Percentiles rank a stretch among this genome's conserved stretches.
These are phyloP conservation scores for Nomada fabriciana DNA, from an alignment of 2,888 invertebrate genomes.

Conservation along the genomic window DNA sequence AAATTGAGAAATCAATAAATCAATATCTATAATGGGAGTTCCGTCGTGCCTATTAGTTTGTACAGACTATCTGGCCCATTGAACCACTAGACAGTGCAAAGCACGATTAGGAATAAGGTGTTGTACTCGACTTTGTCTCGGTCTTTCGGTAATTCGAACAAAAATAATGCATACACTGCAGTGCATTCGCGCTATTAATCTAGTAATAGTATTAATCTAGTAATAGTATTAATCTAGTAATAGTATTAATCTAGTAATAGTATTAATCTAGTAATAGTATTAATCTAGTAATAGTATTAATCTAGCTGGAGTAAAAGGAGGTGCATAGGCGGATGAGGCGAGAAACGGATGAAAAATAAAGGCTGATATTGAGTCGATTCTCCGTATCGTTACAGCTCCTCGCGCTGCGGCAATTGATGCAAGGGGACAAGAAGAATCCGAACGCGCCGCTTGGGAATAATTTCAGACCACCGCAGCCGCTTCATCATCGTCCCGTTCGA, in stretches of 20 bases:
- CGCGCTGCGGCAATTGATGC: slow-evolving; percentile 93
- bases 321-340: neutral
- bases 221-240: too few species aligned
- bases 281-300: too few species aligned
- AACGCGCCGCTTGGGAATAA: slow-evolving; percentile 97
- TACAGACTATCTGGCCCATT: neutral
- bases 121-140: neutral
- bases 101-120: slow-evolving; percentile 10
- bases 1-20: slow-evolving; percentile 30
- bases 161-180: neutral
- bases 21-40: slow-evolving; percentile 26
- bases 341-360: neutral
- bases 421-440: slow-evolving; percentile 93
- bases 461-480: slow-evolving; percentile 96
- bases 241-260: too few species aligned
- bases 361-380: slow-evolving; percentile 9
- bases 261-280: too few species aligned
- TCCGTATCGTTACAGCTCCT: slow-evolving; percentile 88
- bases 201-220: too few species aligned
- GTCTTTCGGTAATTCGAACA: neutral
- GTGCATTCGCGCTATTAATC: neutral
- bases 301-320: neutral
- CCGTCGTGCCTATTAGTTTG: neutral
- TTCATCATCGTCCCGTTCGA: slow-evolving; percentile 96
- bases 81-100: neutral